phyloP scores from a whole-genome alignment of 2,113 vertebrate genomes.

The Ailuropoda melanoleuca region DNA sequence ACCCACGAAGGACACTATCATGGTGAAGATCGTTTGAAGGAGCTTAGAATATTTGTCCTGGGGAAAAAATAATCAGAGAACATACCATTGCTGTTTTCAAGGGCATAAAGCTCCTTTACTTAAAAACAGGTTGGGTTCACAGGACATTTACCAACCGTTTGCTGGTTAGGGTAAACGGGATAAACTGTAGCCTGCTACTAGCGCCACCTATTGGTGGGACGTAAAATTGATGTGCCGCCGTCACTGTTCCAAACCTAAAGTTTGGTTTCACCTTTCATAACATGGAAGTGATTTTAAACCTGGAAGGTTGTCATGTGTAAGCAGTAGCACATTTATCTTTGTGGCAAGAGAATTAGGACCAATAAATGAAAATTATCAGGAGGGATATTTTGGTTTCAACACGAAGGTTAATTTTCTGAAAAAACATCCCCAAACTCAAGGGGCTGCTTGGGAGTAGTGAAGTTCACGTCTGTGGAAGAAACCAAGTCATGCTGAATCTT shows the following conservation, averaged over 20 bases:
- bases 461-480: neutral
- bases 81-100: neutral
- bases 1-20: neutral
- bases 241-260: neutral
- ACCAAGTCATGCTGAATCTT: neutral
- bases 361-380: neutral
- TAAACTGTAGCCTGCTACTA: neutral
- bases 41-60: neutral
- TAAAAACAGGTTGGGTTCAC: neutral
- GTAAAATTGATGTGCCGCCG: neutral
- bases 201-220: conserved; percentile 40
- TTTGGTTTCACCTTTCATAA: neutral
- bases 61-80: neutral
- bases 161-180: neutral
- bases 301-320: neutral
- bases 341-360: neutral
- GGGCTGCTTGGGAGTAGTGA: neutral
- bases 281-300: neutral
- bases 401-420: neutral
- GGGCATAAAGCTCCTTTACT: neutral
- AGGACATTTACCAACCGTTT: neutral
- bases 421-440: neutral
- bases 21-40: neutral
- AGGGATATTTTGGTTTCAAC: neutral
- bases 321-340: neutral